A percentile compares a stretch with the other conserved stretches of the same genome.
phyloP scores from a whole-genome alignment of 92 coral and sea anemone genomes.

The Epizoanthus illoricatus region DNA sequence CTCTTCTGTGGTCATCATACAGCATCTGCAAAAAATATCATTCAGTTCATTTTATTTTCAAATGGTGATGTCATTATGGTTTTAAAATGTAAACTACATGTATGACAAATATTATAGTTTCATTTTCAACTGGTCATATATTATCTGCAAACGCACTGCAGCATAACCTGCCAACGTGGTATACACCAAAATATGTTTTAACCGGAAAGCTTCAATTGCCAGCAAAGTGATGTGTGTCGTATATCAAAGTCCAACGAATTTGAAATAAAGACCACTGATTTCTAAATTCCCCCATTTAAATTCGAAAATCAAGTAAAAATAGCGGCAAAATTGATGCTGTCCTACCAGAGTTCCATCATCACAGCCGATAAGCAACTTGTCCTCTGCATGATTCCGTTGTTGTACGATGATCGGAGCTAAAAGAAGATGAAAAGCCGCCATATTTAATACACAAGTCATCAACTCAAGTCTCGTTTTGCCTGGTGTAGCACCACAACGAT shows the following conservation, averaged over 20 bases:
- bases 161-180: too few relatives aligned
- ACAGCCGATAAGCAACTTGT: conserved; percentile 89
- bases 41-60: too few relatives aligned
- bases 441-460: neutral
- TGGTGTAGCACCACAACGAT: too few relatives aligned
- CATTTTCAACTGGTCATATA: too few relatives aligned
- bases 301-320: neutral
- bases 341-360: conserved; percentile 92
- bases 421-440: neutral
- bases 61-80: too few relatives aligned
- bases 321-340: neutral
- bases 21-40: conserved; percentile 60
- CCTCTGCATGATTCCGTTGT: conserved; percentile 84
- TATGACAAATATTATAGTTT: too few relatives aligned
- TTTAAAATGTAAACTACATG: too few relatives aligned
- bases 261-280: too few relatives aligned
- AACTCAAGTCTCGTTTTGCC: neutral
- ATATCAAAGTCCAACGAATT: neutral
- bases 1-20: conserved; percentile 89
- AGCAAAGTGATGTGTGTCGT: too few relatives aligned
- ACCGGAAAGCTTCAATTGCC: too few relatives aligned
- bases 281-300: neutral
- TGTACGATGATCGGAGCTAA: conserved; percentile 75
- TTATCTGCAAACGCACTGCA: too few relatives aligned
- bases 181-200: too few relatives aligned